Percentiles rank a stretch among this genome's conserved stretches.
Evolutionary conservation across 2,113 vertebrate genomes (phyloP).

Genomic region (Puma concolor): DNA sequence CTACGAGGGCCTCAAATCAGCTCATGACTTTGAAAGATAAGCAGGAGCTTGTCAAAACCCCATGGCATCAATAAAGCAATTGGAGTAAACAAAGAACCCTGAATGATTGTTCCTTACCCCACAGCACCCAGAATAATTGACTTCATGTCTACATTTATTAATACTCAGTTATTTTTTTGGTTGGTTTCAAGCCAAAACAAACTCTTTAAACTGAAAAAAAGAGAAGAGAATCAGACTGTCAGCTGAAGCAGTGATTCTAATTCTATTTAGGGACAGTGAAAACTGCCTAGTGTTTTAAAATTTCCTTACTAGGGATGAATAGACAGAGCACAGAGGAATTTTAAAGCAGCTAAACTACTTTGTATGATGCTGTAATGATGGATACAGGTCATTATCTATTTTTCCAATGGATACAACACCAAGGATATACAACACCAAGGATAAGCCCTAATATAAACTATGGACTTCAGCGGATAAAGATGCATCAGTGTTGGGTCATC

Average conservation of each 20-base stretch:
- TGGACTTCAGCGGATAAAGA: too few relatives aligned
- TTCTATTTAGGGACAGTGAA: background rate
- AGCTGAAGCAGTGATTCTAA: background rate
- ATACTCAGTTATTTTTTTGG: background rate
- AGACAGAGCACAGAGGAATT: too few relatives aligned
- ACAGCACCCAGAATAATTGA: background rate
- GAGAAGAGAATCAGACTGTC: background rate
- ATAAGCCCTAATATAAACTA: background rate
- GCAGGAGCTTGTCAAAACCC: background rate
- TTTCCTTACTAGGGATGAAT: background rate
- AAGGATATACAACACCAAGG: background rate
- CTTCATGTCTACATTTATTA: background rate
- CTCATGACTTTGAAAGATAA: background rate
- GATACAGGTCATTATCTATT: background rate
- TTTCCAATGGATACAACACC: background rate
- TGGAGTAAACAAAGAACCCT: background rate
- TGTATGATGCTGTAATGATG: too few relatives aligned
- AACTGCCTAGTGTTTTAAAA: background rate
- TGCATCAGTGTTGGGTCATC: fast-evolving
- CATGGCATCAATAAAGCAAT: background rate
- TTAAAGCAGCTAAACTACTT: too few relatives aligned
- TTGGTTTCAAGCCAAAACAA: background rate
- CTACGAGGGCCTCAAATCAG: background rate
- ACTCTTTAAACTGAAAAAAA: background rate
- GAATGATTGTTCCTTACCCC: background rate